phyloP scores from a whole-genome alignment of 2,113 vertebrate genomes.

The Varanus salvator region DNA sequence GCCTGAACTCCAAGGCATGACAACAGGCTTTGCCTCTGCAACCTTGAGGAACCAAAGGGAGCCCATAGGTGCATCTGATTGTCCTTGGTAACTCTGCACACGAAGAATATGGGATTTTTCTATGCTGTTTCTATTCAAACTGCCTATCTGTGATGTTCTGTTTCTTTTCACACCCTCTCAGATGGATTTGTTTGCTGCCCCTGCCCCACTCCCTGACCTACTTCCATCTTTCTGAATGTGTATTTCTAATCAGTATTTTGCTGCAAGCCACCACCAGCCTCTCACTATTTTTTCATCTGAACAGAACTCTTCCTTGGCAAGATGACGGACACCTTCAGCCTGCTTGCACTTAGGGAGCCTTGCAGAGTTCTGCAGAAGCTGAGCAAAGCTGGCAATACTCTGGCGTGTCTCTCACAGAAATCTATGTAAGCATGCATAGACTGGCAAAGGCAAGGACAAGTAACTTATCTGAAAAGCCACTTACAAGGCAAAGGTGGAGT shows the following conservation, averaged over 20 bases:
- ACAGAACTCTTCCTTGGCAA: slow-evolving; percentile 61
- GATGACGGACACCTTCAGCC: slow-evolving; percentile 57
- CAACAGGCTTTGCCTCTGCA: not conserved
- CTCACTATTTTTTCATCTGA: not conserved
- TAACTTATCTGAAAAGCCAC: too few species aligned
- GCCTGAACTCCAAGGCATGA: not conserved
- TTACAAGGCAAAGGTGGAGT: too few species aligned
- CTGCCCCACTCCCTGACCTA: not conserved
- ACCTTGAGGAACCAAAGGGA: not conserved
- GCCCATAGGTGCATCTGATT: not conserved
- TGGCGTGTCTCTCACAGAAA: not conserved
- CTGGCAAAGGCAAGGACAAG: too few species aligned
- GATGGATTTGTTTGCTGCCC: slow-evolving; percentile 44
- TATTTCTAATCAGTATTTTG: slow-evolving; percentile 42
- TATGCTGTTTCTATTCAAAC: slow-evolving; percentile 26
- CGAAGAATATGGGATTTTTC: slow-evolving; percentile 32
- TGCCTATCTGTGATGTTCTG: slow-evolving; percentile 6
- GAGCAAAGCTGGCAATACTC: slow-evolving; percentile 52
- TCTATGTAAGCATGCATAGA: not conserved
- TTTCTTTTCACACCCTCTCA: slow-evolving; percentile 46
- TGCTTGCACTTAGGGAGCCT: slow-evolving; percentile 59
- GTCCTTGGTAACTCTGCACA: slow-evolving; percentile 25
- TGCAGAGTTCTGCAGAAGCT: slow-evolving; percentile 56
- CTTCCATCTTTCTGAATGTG: slow-evolving; percentile 26
- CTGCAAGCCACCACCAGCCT: slow-evolving; percentile 17